These are phyloP conservation scores for Anabas testudineus DNA, from an alignment of 2,797 vertebrate species.

Conservation along the genomic window DNA sequence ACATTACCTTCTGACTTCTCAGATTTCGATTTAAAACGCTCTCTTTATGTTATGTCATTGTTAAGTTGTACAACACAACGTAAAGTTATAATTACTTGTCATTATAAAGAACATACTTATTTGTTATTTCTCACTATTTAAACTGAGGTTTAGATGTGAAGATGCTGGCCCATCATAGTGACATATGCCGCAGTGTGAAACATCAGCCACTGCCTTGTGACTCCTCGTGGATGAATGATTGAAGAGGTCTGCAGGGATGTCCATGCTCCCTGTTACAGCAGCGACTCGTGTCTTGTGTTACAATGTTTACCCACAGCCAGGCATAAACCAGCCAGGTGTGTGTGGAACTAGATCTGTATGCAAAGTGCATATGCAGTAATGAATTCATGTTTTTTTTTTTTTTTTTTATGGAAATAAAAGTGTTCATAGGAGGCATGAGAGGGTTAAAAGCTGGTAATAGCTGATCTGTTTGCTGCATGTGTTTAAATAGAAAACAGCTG, in stretches of 20 bases:
- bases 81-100: not conserved
- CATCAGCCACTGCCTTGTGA: slow-evolving; percentile 37
- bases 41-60: not conserved
- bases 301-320: slow-evolving; percentile 49
- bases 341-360: not conserved
- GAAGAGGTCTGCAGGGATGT: slow-evolving; percentile 42
- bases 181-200: slow-evolving; percentile 35
- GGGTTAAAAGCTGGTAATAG: slow-evolving; percentile 23
- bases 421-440: not conserved
- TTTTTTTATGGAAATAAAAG: not conserved
- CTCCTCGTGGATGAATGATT: slow-evolving; percentile 70
- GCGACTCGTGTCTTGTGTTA: slow-evolving; percentile 60
- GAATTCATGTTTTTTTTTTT: not conserved
- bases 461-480: slow-evolving; percentile 14
- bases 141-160: not conserved
- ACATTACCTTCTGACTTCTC: not conserved
- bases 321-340: slow-evolving; percentile 36
- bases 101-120: not conserved
- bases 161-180: not conserved
- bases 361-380: slow-evolving; percentile 3
- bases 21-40: not conserved
- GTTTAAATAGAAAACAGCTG: slow-evolving; percentile 39
- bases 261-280: slow-evolving; percentile 15
- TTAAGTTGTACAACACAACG: not conserved
- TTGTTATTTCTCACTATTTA: not conserved